Evolutionary conservation across 2,113 vertebrate species (phyloP).

Genomic region (Poecilia latipinna): DNA sequence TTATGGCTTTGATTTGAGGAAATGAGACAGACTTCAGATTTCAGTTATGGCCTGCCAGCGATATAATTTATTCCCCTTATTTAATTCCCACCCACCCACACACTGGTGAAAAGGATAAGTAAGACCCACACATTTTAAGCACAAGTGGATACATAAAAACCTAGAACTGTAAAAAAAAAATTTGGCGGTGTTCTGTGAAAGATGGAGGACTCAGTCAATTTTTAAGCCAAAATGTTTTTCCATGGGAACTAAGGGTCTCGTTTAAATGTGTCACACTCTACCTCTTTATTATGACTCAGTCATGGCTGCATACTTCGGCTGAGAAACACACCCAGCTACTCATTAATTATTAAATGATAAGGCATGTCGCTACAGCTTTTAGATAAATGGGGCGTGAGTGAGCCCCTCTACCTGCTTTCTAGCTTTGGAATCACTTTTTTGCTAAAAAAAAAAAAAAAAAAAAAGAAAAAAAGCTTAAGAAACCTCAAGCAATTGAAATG

Average conservation of each 20-base stretch:
- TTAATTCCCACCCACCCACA: conserved; percentile 72
- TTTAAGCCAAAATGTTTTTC: conserved; percentile 32
- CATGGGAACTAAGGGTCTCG: conserved; percentile 8
- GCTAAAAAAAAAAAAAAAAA: too few species aligned
- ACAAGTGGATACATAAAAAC: conserved; percentile 25
- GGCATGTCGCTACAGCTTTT: neutral
- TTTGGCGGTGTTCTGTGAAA: conserved; percentile 8
- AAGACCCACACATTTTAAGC: conserved; percentile 25
- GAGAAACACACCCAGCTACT: neutral
- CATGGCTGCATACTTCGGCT: neutral
- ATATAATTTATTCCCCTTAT: conserved; percentile 68
- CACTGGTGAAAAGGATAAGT: conserved; percentile 41
- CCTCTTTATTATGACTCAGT: neutral
- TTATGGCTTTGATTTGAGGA: conserved; percentile 59
- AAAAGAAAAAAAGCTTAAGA: too few species aligned
- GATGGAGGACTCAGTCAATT: conserved; percentile 9
- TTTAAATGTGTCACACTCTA: neutral
- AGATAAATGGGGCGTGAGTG: too few species aligned
- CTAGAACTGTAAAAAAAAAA: conserved; percentile 22
- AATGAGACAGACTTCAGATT: conserved; percentile 57
- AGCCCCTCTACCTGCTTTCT: too few species aligned
- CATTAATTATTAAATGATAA: neutral
- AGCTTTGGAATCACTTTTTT: too few species aligned
- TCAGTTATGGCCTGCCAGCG: conserved; percentile 63
- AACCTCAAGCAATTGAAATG: too few species aligned